phyloP scores from a whole-genome alignment of 2,113 vertebrate genomes.

The Thunnus thynnus region DNA sequence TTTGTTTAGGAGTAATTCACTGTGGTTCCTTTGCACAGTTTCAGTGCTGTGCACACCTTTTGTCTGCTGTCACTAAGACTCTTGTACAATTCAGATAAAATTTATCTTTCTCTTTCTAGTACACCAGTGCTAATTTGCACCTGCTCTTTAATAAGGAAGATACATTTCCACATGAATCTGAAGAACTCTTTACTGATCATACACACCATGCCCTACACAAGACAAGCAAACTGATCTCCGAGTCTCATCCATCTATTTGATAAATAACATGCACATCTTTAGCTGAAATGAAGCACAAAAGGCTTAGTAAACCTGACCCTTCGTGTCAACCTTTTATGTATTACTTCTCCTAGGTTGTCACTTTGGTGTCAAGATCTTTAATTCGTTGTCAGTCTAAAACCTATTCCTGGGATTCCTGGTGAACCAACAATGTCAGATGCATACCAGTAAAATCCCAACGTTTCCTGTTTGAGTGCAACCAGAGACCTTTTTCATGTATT shows the following conservation, averaged over 20 bases:
- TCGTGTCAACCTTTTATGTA: conserved; percentile 28
- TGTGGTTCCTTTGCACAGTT: neutral
- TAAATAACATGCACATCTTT: conserved; percentile 42
- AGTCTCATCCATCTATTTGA: conserved; percentile 21
- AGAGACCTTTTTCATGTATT: conserved; percentile 23
- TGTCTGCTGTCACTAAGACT: neutral
- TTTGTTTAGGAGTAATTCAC: conserved; percentile 11
- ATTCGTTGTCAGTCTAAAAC: conserved; percentile 46
- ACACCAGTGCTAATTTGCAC: conserved; percentile 14
- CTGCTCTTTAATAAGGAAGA: conserved; percentile 24
- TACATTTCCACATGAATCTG: neutral
- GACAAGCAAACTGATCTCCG: neutral
- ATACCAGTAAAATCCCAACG: conserved; percentile 22
- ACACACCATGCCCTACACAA: neutral
- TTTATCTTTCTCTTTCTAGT: conserved; percentile 4
- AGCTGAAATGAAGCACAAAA: conserved; percentile 15
- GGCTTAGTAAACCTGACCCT: conserved; percentile 27
- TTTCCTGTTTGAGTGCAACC: conserved; percentile 3
- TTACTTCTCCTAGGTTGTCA: conserved; percentile 44
- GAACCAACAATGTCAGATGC: neutral
- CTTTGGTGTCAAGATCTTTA: conserved; percentile 40
- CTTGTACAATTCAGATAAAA: neutral
- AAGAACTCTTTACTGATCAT: conserved; percentile 23
- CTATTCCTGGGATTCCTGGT: conserved; percentile 4
- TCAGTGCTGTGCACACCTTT: neutral